phyloP scores from a whole-genome alignment of 2,113 vertebrate species.

The Cranoglanis bouderius region DNA sequence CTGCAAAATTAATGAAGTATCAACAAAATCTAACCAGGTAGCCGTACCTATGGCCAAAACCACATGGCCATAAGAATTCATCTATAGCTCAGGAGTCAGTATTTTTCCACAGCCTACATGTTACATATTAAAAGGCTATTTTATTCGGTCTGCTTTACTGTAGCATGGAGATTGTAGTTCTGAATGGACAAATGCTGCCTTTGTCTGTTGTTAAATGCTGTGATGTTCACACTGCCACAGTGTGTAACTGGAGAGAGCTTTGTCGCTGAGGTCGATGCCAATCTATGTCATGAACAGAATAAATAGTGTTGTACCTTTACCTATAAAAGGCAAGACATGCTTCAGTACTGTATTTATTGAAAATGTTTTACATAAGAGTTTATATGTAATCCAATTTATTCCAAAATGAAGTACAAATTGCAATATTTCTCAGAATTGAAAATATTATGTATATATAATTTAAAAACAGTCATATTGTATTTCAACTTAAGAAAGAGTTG shows the following conservation, averaged over 20 bases:
- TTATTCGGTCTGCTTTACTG: neutral
- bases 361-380: constrained; percentile 25
- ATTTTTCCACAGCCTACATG: neutral
- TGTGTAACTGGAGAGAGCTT: constrained; percentile 1
- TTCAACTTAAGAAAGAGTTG: neutral
- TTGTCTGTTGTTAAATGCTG: neutral
- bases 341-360: constrained; percentile 19
- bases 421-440: neutral
- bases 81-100: neutral
- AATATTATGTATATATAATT: neutral
- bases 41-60: neutral
- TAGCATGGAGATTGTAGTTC: constrained; percentile 15
- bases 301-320: constrained; percentile 1
- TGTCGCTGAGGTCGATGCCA: neutral
- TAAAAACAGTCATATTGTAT: neutral
- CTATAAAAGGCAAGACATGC: neutral
- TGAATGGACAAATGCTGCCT: constrained; percentile 17
- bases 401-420: neutral
- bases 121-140: neutral
- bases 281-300: constrained; percentile 15
- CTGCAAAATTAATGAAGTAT: neutral
- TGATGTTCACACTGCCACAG: constrained; percentile 7
- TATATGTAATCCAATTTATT: constrained; percentile 4
- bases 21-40: constrained; percentile 1
- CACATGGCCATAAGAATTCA: neutral